phyloP scores from a whole-genome alignment of 2,888 invertebrate species.

The Hymenopus coronatus region DNA sequence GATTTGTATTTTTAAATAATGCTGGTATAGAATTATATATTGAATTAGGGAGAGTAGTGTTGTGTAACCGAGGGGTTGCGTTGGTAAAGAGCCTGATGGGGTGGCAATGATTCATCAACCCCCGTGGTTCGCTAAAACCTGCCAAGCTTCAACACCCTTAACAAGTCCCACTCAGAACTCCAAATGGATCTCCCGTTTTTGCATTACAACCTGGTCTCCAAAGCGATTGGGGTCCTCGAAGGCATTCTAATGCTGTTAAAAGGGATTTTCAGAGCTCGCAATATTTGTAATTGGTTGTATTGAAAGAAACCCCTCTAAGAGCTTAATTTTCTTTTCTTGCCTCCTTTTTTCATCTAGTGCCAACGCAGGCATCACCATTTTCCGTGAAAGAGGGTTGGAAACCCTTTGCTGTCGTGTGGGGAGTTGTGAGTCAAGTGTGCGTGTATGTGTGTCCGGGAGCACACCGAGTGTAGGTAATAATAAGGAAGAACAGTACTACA shows the following conservation, averaged over 20 bases:
- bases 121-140: background rate
- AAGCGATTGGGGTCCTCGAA: conserved; percentile 1
- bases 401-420: background rate
- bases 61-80: background rate
- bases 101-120: background rate
- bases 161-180: background rate
- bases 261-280: conserved; percentile 10
- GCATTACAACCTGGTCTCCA: background rate
- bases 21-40: too few relatives aligned
- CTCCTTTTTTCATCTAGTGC: background rate
- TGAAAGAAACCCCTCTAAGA: background rate
- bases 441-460: background rate
- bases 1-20: too few relatives aligned
- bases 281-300: conserved; percentile 15
- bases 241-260: conserved; percentile 15
- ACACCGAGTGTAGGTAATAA: conserved; percentile 13
- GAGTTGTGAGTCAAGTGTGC: background rate
- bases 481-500: conserved; percentile 10
- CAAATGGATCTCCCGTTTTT: background rate
- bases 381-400: background rate
- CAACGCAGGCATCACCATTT: background rate
- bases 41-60: too few relatives aligned
- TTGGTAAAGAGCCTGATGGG: background rate
- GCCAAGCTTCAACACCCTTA: background rate
- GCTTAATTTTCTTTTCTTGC: background rate